Evolutionary conservation across 2,888 invertebrate genomes (phyloP).

Genomic region (Tipula lateralis): DNA sequence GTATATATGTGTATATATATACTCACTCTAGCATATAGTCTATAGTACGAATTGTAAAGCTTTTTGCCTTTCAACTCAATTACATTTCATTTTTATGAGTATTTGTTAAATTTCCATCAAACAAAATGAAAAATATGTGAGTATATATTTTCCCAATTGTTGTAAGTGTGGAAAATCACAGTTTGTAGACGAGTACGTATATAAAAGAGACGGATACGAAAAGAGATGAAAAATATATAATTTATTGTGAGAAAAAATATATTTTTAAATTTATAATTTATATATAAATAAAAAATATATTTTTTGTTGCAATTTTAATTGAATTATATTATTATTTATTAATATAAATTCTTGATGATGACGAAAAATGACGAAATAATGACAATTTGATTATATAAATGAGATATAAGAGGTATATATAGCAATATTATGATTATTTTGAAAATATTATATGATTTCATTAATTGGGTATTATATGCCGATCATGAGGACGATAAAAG

Average conservation of each 20-base stretch:
- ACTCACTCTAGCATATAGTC: background rate
- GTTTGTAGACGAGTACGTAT: background rate
- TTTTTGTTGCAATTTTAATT: slow-evolving; percentile 11
- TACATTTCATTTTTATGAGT: background rate
- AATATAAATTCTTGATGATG: slow-evolving; percentile 15
- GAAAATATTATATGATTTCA: background rate
- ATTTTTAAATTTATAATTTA: slow-evolving; percentile 5
- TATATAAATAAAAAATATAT: background rate
- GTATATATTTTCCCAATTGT: background rate
- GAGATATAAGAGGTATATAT: background rate
- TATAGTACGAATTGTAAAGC: background rate
- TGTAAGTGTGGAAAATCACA: slow-evolving; percentile 24
- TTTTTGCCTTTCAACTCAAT: slow-evolving; percentile 11
- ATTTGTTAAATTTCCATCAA: slow-evolving; percentile 24
- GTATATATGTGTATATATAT: background rate
- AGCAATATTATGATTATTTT: slow-evolving; percentile 12
- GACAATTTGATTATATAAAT: background rate
- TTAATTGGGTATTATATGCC: background rate
- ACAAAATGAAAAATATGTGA: background rate
- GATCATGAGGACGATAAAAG: background rate
- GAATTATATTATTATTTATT: slow-evolving; percentile 3
- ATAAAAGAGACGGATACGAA: background rate
- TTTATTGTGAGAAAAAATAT: slow-evolving; percentile 2
- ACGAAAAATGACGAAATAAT: slow-evolving; percentile 7
- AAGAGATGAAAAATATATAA: slow-evolving; percentile 11